phyloP scores from a whole-genome alignment of 2,113 vertebrate species.

The Peromyscus californicus region DNA sequence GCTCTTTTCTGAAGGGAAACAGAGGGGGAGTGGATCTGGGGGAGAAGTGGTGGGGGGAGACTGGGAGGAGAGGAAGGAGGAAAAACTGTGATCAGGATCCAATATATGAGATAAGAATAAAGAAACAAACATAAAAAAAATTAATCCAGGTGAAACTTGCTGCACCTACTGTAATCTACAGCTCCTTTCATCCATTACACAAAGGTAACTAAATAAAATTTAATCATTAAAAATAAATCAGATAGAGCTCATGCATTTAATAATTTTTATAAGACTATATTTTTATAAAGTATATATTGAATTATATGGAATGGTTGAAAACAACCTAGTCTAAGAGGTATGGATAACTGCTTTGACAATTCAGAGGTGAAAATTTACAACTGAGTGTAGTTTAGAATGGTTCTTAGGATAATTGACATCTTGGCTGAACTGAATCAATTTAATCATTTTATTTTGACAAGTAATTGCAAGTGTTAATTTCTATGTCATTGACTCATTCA shows the following conservation, averaged over 20 bases:
- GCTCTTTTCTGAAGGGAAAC: not conserved
- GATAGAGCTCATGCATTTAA: not conserved
- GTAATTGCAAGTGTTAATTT: slow-evolving; percentile 35
- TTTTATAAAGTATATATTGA: not conserved
- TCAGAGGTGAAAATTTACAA: not conserved
- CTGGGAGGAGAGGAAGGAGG: not conserved
- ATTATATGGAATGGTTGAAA: not conserved
- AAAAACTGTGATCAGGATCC: not conserved
- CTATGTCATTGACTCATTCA: not conserved
- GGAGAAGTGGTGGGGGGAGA: not conserved
- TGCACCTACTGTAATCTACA: not conserved
- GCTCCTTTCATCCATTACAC: not conserved
- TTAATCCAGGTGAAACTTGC: accelerated
- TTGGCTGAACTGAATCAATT: slow-evolving; percentile 26
- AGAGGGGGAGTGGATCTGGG: not conserved
- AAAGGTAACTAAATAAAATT: slow-evolving; percentile 12
- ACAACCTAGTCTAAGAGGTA: not conserved
- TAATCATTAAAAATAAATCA: not conserved
- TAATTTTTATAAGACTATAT: not conserved
- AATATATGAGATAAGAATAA: not conserved
- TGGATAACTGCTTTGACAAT: not conserved
- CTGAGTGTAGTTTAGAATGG: not conserved
- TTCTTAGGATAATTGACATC: not conserved
- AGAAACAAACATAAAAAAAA: no score
- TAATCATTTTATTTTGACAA: slow-evolving; percentile 50